Conservation (phyloP, 2,888 invertebrate species). For the Brachylomia viminalis region DNA sequence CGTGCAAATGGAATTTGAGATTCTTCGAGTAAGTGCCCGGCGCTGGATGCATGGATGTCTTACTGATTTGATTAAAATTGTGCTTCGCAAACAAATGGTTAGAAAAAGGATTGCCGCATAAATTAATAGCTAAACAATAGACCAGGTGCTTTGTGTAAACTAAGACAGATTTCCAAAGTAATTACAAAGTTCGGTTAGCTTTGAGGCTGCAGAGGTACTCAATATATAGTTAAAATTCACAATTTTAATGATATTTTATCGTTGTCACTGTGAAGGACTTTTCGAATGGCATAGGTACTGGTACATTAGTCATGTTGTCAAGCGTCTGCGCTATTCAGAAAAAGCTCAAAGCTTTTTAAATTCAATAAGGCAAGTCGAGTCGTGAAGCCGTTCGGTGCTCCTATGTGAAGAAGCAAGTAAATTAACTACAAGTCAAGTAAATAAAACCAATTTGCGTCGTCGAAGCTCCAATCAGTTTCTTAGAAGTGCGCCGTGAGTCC, state of each 20-base stretch:
- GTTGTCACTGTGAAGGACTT: constrained; percentile 22
- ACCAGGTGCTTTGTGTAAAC: constrained; percentile 41
- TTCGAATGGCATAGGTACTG: constrained; percentile 21
- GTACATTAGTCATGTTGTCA: constrained; percentile 40
- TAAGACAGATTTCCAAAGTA: constrained; percentile 48
- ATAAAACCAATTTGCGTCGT: constrained; percentile 70
- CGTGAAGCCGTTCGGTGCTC: constrained; percentile 57
- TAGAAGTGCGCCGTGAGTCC: constrained; percentile 54
- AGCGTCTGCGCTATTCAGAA: constrained; percentile 25
- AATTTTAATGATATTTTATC: constrained; percentile 44
- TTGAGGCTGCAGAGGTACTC: constrained; percentile 25
- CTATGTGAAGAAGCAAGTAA: constrained; percentile 62
- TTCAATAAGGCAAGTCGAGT: constrained; percentile 55
- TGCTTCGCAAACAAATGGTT: constrained; percentile 5
- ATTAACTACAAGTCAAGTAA: constrained; percentile 65
- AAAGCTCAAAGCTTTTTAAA: constrained; percentile 49
- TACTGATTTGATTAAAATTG: constrained; percentile 31
- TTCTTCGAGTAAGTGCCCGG: constrained; percentile 31
- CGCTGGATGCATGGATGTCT: constrained; percentile 22
- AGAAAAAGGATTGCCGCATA: constrained; percentile 33
- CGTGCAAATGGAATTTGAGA: constrained; percentile 47
- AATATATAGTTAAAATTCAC: constrained; percentile 48
- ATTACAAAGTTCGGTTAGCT: constrained; percentile 50
- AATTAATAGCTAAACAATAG: constrained; percentile 45
- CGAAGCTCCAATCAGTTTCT: constrained; percentile 63